Conservation (phyloP, 2,113 vertebrate species). For the Porphyrio hochstetteri region DNA sequence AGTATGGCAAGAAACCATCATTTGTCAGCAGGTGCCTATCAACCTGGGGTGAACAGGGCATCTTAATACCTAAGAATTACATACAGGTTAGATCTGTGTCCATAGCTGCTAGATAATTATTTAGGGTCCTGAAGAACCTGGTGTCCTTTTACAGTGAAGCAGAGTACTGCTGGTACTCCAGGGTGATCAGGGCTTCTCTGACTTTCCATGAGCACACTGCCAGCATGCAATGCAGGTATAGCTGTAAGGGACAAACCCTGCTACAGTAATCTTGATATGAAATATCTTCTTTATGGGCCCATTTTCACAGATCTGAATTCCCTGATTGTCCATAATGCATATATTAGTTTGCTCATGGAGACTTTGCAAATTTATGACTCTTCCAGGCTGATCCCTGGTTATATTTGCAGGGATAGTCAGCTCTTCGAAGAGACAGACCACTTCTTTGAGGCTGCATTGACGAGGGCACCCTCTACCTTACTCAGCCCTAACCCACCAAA, state of each 20-base stretch:
- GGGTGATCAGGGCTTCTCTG: neutral
- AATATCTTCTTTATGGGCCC: neutral
- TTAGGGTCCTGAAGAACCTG: neutral
- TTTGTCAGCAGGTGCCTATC: neutral
- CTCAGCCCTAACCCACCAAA: neutral
- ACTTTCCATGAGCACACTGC: neutral
- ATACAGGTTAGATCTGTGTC: neutral
- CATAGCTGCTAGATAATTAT: neutral
- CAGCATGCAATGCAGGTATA: neutral
- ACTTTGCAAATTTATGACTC: neutral
- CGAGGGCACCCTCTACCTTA: neutral
- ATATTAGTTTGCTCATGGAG: neutral
- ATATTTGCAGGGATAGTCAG: fast-evolving
- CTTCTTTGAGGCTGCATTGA: neutral
- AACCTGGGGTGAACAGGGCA: fast-evolving
- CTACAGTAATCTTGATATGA: neutral
- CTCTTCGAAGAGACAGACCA: neutral
- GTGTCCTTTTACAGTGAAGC: neutral
- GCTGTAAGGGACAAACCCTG: neutral
- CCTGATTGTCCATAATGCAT: neutral
- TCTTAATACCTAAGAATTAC: neutral
- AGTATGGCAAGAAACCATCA: neutral
- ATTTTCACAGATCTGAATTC: neutral
- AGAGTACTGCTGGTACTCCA: neutral
- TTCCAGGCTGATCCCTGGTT: neutral